Conservation (phyloP, 2,113 vertebrate genomes). For the Antechinus flavipes region DNA sequence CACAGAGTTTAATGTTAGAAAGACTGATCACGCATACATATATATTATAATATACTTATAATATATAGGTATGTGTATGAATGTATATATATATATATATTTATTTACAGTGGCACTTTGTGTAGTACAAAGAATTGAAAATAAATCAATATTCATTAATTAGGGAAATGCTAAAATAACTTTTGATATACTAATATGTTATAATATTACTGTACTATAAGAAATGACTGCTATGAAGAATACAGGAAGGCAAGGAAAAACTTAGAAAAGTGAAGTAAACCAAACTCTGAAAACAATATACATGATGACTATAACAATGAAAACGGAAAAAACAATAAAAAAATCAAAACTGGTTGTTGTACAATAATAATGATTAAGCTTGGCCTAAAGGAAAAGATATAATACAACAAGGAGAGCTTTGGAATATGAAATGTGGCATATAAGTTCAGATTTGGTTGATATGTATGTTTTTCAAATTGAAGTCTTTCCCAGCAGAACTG, state of each 20-base stretch:
- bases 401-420: neutral
- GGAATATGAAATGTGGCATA: neutral
- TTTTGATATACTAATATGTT: neutral
- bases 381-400: neutral
- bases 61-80: too few species aligned
- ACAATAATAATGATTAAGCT: neutral
- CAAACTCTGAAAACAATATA: neutral
- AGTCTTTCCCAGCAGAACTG: neutral
- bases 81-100: too few species aligned
- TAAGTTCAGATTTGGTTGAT: neutral
- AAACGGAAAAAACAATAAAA: neutral
- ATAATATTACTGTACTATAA: neutral
- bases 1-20: neutral
- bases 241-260: neutral
- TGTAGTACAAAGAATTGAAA: neutral
- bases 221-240: neutral
- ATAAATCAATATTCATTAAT: neutral
- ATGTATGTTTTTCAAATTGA: neutral
- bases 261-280: neutral
- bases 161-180: neutral
- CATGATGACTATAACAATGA: neutral
- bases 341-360: neutral
- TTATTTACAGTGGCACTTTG: neutral
- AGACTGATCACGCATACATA: neutral
- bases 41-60: too few species aligned